These are phyloP conservation scores for Zalophus californianus DNA, from an alignment of 2,797 vertebrate species.

Conservation along the genomic window DNA sequence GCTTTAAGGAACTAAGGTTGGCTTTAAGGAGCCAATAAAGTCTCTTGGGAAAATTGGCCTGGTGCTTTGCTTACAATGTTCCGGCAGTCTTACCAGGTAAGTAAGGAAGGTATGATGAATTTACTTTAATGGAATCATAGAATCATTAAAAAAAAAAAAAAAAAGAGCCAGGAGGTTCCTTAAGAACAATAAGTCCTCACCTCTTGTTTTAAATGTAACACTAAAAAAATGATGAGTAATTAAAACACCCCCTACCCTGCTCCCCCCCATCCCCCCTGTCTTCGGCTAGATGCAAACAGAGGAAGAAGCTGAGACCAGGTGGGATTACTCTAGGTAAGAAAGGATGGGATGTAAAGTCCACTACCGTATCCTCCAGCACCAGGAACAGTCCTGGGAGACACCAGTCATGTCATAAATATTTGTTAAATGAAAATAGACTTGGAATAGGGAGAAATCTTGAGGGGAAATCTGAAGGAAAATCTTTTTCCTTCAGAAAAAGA, in stretches of 20 bases:
- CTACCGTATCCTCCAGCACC: background rate
- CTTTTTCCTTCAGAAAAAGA: background rate
- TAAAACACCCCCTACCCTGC: background rate
- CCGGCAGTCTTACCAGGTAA: background rate
- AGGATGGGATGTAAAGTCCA: background rate
- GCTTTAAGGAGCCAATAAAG: background rate
- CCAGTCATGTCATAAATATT: background rate
- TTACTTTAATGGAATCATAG: background rate
- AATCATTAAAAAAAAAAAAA: background rate
- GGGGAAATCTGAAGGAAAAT: background rate
- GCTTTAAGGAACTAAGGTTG: background rate
- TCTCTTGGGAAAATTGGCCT: background rate
- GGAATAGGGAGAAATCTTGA: background rate
- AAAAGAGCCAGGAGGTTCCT: background rate
- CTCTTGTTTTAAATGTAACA: background rate
- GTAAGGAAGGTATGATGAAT: background rate
- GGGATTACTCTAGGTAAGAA: background rate
- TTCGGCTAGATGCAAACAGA: conserved; percentile 15
- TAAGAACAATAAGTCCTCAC: background rate
- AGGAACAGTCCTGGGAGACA: background rate
- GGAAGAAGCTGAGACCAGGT: background rate
- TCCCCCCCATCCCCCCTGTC: background rate
- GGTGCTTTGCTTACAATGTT: background rate
- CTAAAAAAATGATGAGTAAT: background rate
- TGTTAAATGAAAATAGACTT: background rate